Conservation (phyloP, 2,888 invertebrate species). For the Esperia sulphurella region DNA sequence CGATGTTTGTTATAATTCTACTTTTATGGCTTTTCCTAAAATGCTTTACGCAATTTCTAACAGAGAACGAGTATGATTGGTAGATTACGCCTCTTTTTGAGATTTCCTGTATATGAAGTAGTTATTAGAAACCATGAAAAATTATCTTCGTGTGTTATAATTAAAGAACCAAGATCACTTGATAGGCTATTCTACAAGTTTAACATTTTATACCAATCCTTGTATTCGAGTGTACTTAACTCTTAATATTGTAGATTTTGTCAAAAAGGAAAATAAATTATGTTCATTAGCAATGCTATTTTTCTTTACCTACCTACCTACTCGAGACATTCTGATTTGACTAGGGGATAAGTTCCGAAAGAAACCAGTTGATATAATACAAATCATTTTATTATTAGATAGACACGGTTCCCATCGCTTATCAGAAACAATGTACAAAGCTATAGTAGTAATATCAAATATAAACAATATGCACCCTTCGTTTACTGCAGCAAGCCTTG, state of each 20-base stretch:
- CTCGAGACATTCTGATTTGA: neutral
- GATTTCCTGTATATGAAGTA: constrained; percentile 3
- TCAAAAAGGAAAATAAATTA: constrained; percentile 73
- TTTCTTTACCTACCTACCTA: neutral
- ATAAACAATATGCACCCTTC: constrained; percentile 80
- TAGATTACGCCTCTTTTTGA: no score
- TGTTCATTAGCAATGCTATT: constrained; percentile 63
- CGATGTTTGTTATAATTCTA: neutral
- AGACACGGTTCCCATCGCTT: constrained; percentile 86
- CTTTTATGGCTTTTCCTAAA: no score
- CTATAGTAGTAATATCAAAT: constrained; percentile 82
- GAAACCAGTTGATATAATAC: constrained; percentile 76
- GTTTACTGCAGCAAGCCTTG: constrained; percentile 79
- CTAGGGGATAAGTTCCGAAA: constrained; percentile 11
- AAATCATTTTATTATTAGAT: constrained; percentile 85
- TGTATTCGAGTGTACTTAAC: constrained; percentile 78
- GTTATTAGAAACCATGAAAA: constrained; percentile 25
- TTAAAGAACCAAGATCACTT: constrained; percentile 72
- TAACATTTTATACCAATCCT: constrained; percentile 78
- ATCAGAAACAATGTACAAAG: constrained; percentile 86
- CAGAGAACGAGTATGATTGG: neutral
- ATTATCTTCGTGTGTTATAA: constrained; percentile 59
- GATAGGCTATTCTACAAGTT: constrained; percentile 69
- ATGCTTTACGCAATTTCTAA: no score
- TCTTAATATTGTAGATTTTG: constrained; percentile 75